Conservation (phyloP, 2,797 vertebrate species). For the Periparus ater region DNA sequence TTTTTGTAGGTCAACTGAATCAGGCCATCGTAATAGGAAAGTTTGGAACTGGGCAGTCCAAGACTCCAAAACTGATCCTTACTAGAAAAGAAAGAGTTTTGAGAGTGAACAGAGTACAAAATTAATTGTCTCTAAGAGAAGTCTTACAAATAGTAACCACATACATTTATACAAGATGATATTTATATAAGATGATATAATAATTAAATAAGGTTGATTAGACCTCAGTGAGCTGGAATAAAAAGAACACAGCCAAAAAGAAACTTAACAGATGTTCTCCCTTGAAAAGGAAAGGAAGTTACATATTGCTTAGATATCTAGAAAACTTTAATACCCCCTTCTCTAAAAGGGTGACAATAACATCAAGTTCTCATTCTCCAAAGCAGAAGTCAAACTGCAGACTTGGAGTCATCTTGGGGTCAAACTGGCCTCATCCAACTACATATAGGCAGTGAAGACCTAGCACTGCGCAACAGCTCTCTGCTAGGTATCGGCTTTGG, state of each 20-base stretch:
- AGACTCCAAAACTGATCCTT: constrained; percentile 82
- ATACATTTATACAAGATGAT: not conserved
- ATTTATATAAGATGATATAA: not conserved
- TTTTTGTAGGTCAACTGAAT: constrained; percentile 88
- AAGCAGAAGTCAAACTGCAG: not conserved
- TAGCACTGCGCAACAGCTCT: not conserved
- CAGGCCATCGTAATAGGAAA: constrained; percentile 93
- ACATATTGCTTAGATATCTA: not conserved
- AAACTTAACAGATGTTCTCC: not conserved
- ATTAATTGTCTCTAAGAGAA: not conserved
- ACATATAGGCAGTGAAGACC: not conserved
- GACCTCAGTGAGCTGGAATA: not conserved
- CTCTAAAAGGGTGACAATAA: not conserved
- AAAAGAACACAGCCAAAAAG: not conserved
- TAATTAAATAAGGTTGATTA: not conserved
- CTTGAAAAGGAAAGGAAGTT: not conserved
- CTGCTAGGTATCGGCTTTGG: not conserved
- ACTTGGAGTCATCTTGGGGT: not conserved
- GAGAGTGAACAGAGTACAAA: not conserved
- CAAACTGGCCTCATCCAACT: not conserved
- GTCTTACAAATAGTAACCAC: not conserved
- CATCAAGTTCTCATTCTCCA: not conserved
- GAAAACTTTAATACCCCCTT: not conserved
- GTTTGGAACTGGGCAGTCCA: constrained; percentile 81
- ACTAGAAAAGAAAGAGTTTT: constrained; percentile 15